Conservation (phyloP, 2,888 invertebrate species). For the Ormyrus pomaceus region DNA sequence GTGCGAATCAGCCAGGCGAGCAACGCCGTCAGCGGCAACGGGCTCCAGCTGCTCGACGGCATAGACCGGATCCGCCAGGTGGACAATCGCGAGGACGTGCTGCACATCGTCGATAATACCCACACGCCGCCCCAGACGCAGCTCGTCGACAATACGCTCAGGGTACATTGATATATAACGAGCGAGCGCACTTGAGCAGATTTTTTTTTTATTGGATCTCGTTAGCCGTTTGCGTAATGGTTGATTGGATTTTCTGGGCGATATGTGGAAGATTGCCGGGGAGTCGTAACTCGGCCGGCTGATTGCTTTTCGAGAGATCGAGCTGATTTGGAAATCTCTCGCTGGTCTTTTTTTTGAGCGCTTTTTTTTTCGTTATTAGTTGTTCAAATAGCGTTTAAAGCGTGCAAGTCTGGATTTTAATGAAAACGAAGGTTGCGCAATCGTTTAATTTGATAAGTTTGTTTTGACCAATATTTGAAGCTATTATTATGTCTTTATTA, state of each 20-base stretch:
- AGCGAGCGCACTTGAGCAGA: not conserved
- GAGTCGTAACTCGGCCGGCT: no score
- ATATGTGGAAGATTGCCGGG: not conserved
- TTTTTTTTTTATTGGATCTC: not conserved
- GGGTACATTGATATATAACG: not conserved
- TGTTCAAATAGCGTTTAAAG: no score
- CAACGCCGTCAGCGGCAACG: not conserved
- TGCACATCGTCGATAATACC: slow-evolving; percentile 14
- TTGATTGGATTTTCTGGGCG: not conserved
- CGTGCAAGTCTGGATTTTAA: not conserved
- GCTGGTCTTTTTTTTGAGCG: no score
- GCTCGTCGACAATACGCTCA: slow-evolving; percentile 46
- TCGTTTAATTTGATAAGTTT: not conserved
- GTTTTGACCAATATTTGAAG: no score
- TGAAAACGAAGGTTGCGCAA: not conserved
- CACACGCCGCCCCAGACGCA: slow-evolving; percentile 33
- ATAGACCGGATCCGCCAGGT: not conserved
- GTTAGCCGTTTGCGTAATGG: not conserved
- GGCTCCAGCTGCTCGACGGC: not conserved
- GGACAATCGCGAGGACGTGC: not conserved
- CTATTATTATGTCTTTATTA: no score
- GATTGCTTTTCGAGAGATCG: no score
- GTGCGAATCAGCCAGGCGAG: no score
- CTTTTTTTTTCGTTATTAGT: no score
- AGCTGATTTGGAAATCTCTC: no score